Evolutionary conservation across 2,888 invertebrate genomes (phyloP), one percentile per base, ranked within the genome.

Genomic region (Luperina testacea): DNA sequence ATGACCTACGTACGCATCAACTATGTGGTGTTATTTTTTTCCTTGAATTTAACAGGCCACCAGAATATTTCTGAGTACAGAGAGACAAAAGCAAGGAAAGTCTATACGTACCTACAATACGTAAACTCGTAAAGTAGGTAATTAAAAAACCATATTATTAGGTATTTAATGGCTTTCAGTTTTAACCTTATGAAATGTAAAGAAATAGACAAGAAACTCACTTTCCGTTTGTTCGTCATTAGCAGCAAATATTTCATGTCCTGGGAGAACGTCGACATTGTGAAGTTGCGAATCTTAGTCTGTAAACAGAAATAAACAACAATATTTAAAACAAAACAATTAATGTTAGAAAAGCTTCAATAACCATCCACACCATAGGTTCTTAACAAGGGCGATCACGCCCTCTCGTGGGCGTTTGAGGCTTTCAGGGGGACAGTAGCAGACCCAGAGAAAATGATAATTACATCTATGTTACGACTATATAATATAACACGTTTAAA

Each of bases 181-280:
- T 72, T 71, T 20, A 42, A 38, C 7, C n/a, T 8, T 17, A 9
- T 24, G 3, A 73, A 48, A 74, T 24, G 20, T 7, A 24, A 32
- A 2, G 17, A 64, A 72, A 64, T 53, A 32, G 0, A n/a, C 2
- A 63, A 27, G 0, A 48, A 32, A 82, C 80, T 81, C 82, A 96
- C 96, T 93, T 94, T 96, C 72, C 88, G 90, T 77, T 80, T 91
- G 72, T 95, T 92, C 13, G 90, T 87, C 3, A 90, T 83, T 45
- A 97, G 84, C 81, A 97, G 85, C 72, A 95, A 86, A 89, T 94
- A 95, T 83, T 93, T 93, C 72, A 94, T 92, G 80, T 96, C 94
- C 27, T 92, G 89, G 2, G 96, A 96, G 77, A 95, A 96, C 32
- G 93, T 87, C 6, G 93, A 89, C 15, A 94, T 84, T 32, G 92